Conservation (phyloP, 2,113 vertebrate genomes). For the Felis chaus region DNA sequence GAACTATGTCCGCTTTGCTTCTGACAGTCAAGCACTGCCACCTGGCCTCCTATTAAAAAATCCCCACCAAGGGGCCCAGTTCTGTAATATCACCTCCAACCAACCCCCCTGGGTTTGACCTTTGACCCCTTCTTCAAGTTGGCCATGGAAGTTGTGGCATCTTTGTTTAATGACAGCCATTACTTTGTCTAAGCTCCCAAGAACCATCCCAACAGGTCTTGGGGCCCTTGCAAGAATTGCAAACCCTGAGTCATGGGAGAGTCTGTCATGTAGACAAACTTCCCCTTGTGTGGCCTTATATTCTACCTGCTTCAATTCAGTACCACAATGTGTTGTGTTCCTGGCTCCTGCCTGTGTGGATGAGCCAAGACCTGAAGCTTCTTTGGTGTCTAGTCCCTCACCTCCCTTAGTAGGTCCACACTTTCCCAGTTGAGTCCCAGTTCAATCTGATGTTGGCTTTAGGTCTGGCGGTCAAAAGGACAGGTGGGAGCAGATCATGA, state of each 20-base stretch:
- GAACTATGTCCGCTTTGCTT: background rate
- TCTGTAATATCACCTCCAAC: background rate
- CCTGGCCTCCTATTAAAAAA: background rate
- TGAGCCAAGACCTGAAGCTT: background rate
- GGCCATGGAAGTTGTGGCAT: fast-evolving
- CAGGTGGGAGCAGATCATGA: no score
- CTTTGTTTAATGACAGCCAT: background rate
- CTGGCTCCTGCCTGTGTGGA: background rate
- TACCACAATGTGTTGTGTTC: background rate
- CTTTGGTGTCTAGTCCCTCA: background rate
- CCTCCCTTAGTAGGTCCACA: background rate
- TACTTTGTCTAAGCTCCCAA: background rate
- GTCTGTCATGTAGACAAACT: background rate
- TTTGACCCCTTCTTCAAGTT: background rate
- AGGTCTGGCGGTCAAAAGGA: background rate
- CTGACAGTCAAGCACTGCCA: background rate
- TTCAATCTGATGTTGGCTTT: background rate
- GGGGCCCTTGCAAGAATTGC: background rate
- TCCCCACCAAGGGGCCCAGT: background rate
- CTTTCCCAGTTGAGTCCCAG: background rate
- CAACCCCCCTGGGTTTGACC: background rate
- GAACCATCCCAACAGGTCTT: background rate
- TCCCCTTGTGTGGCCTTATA: no score
- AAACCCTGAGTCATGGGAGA: background rate
- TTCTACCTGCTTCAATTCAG: background rate